Percentiles rank a stretch among this genome's conserved stretches.
phyloP scores from a whole-genome alignment of 2,797 vertebrate genomes.

The Silurus lanzhouensis region DNA sequence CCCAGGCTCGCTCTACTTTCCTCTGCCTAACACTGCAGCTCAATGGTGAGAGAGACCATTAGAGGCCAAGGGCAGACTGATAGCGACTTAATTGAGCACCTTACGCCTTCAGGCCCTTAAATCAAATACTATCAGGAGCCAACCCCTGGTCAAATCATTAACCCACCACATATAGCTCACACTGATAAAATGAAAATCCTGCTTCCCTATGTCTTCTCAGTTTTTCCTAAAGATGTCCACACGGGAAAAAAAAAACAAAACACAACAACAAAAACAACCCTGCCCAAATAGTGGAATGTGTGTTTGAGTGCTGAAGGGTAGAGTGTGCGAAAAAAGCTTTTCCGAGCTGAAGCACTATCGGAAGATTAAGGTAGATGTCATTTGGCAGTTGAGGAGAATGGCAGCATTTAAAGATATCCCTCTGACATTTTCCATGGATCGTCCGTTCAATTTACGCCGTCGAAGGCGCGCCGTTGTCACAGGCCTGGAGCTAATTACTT shows the following conservation, averaged over 20 bases:
- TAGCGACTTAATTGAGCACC: constrained; percentile 98
- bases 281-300: not conserved
- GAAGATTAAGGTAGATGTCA: constrained; percentile 54
- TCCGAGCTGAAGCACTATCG: constrained; percentile 39
- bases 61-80: constrained; percentile 93
- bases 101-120: constrained; percentile 94
- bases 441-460: constrained; percentile 52
- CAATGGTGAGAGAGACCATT: constrained; percentile 90
- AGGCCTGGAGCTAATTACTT: constrained; percentile 99
- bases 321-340: constrained; percentile 35
- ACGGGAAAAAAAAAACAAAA: constrained; percentile 44
- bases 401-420: constrained; percentile 55
- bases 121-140: constrained; percentile 93
- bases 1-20: constrained; percentile 79
- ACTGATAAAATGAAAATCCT: constrained; percentile 58
- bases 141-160: constrained; percentile 91
- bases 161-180: constrained; percentile 67
- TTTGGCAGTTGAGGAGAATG: constrained; percentile 53
- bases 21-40: constrained; percentile 78
- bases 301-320: constrained; percentile 33
- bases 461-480: constrained; percentile 86
- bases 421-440: constrained; percentile 56
- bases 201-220: constrained; percentile 14
- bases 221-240: constrained; percentile 53
- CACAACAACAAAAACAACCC: not conserved